Evolutionary conservation across 53 echinoderm and acorn worm species (phyloP), one percentile per base, ranked within the genome.

Genomic region (Mesocentrotus franciscanus): DNA sequence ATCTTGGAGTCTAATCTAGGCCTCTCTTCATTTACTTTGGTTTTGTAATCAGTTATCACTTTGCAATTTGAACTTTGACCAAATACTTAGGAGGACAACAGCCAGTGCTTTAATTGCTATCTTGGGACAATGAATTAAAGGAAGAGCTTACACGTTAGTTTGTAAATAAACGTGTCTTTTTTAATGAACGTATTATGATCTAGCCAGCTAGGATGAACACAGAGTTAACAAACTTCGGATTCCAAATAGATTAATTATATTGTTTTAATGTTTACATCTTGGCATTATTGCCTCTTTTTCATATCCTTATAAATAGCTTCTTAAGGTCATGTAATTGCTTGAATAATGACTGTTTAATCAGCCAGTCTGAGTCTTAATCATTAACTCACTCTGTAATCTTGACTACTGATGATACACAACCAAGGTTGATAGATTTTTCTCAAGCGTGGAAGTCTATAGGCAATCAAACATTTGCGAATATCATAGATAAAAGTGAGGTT

Each of bases 331-430:
- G 1, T 78, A 22, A 0, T 16, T 81, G 36, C 16, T 64, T 39
- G 42, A 20, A 18, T 81, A 81, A 42, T 42, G 33, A 42, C 16
- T 42, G 81, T 81, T 81, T 81, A 17, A 39, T 42, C 81, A 81
- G 81, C 81, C 33, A 39, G 34, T n/a, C n/a, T n/a, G 30, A 17
- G 29, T 22, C 81, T 81, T 81, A 81, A 81, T 81, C 18, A 81
- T 81, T 81, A 81, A 81, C 81, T 81, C 15, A 34, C 76, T 76
- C 9, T 81, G 81, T 22, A 20, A 81, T 81, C 81, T 81, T 81
- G 81, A 18, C 81, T 81, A 81, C 42, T 12, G 14, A 29, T 76
- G 76, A 64, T 76, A 76, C 13, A 13, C 8, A 29, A n/a, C 33
- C 76, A 76, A 76, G 13, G 33, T 33, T 76, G 15, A 33, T 76